Conservation (phyloP, 2,888 invertebrate genomes). For the Drosophila parthenogenetica region DNA sequence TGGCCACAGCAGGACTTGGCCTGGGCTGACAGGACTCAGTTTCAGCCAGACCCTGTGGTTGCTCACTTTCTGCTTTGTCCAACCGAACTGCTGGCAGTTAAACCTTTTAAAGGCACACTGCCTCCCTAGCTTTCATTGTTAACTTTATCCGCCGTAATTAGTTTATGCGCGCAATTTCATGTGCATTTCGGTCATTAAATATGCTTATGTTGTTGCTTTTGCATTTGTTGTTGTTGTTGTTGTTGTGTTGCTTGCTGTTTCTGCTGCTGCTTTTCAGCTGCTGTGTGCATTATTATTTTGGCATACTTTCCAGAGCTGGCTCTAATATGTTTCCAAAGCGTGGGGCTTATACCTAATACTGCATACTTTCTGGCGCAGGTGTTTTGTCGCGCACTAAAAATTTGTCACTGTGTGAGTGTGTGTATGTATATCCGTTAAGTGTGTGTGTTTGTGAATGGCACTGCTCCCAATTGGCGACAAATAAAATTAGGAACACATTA, state of each 20-base stretch:
- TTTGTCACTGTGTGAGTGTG: conserved; percentile 43
- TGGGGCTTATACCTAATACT: conserved; percentile 61
- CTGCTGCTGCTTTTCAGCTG: conserved; percentile 22
- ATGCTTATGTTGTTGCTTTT: conserved; percentile 19
- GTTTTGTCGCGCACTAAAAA: conserved; percentile 70
- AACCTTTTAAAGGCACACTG: conserved; percentile 68
- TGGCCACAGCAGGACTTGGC: conserved; percentile 64
- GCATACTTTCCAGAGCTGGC: conserved; percentile 64
- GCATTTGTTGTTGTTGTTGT: conserved; percentile 2
- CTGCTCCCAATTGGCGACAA: conserved; percentile 80
- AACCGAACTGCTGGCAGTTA: conserved; percentile 56
- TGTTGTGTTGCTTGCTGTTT: conserved; percentile 28
- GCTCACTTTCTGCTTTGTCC: conserved; percentile 12
- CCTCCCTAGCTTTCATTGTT: conserved; percentile 62
- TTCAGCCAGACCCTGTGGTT: conserved; percentile 17
- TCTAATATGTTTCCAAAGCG: conserved; percentile 56
- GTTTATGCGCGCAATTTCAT: conserved; percentile 81
- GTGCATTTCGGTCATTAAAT: conserved; percentile 78
- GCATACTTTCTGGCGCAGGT: conserved; percentile 69
- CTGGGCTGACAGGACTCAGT: conserved; percentile 19
- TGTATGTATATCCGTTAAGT: background rate
- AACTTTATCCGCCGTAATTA: conserved; percentile 80
- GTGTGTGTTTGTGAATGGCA: conserved; percentile 5
- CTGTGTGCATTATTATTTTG: conserved; percentile 67
- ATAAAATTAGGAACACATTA: conserved; percentile 81